A percentile compares a stretch with the other conserved stretches of the same genome.
Conservation (phyloP, 2,113 vertebrate genomes). For the Sylvia atricapilla region DNA sequence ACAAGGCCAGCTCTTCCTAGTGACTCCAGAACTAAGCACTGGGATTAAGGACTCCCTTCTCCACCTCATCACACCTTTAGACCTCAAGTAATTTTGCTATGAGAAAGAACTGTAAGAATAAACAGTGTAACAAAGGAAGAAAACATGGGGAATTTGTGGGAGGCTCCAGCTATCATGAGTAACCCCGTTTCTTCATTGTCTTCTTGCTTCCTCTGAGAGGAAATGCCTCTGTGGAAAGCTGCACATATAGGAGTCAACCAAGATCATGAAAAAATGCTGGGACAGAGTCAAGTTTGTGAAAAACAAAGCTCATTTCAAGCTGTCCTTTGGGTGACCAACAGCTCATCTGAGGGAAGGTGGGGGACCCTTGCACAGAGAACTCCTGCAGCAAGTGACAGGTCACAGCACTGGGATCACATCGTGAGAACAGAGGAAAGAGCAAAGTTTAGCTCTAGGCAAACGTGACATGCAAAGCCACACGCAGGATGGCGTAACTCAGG, state of each 20-base stretch:
- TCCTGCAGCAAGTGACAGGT: background rate
- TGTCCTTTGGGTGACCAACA: background rate
- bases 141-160: background rate
- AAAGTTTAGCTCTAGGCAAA: background rate
- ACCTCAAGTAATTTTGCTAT: background rate
- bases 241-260: background rate
- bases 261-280: background rate
- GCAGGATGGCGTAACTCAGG: background rate
- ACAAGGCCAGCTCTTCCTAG: background rate
- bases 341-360: background rate
- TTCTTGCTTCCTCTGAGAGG: slow-evolving; percentile 9
- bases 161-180: background rate
- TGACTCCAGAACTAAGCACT: background rate
- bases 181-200: slow-evolving; percentile 41
- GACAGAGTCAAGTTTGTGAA: background rate
- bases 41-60: background rate
- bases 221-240: slow-evolving; percentile 19
- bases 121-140: background rate
- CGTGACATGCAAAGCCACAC: rapidly evolving
- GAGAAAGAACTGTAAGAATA: background rate
- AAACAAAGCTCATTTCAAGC: slow-evolving; percentile 1
- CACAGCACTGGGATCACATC: background rate
- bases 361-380: background rate
- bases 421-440: background rate
- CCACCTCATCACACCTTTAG: background rate